A percentile compares a stretch with the other conserved stretches of the same genome.
phyloP scores from a whole-genome alignment of 1,140 invertebrate genomes.

The Megalonaias nervosa region DNA sequence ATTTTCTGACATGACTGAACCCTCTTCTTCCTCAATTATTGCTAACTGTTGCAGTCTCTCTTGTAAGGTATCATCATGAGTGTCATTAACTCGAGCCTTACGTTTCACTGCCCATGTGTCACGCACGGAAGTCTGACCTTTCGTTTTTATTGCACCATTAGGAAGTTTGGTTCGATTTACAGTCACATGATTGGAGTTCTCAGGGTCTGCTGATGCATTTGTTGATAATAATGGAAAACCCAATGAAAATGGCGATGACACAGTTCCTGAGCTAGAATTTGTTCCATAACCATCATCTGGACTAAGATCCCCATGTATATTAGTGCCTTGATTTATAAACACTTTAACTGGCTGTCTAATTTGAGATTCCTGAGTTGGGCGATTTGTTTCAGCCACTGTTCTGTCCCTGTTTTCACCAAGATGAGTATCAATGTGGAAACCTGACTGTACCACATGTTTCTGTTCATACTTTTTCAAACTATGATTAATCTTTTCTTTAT shows the following conservation, averaged over 20 bases:
- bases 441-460: too few relatives aligned
- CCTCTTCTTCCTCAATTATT: constrained; percentile 54
- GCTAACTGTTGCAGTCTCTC: constrained; percentile 50
- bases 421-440: not conserved
- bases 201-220: constrained; percentile 14
- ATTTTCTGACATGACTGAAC: constrained; percentile 2
- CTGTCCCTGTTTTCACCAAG: constrained; percentile 15
- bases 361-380: constrained; percentile 5
- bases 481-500: constrained; percentile 53
- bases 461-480: constrained; percentile 44
- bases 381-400: constrained; percentile 15
- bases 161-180: constrained; percentile 26
- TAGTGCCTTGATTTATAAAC: constrained; percentile 15
- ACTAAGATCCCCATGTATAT: constrained; percentile 31
- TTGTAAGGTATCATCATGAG: constrained; percentile 47
- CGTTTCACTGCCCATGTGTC: constrained; percentile 49
- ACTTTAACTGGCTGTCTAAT: constrained; percentile 13
- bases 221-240: constrained; percentile 29
- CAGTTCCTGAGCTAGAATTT: constrained; percentile 51
- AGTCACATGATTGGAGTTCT: constrained; percentile 19
- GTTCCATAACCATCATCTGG: constrained; percentile 58
- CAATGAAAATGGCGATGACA: constrained; percentile 56
- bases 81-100: constrained; percentile 46
- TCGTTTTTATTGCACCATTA: constrained; percentile 40
- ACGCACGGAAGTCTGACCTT: constrained; percentile 19